Evolutionary conservation across 2,888 invertebrate species (phyloP), one percentile per base, ranked within the genome.

Genomic region (Piscicola geometra): DNA sequence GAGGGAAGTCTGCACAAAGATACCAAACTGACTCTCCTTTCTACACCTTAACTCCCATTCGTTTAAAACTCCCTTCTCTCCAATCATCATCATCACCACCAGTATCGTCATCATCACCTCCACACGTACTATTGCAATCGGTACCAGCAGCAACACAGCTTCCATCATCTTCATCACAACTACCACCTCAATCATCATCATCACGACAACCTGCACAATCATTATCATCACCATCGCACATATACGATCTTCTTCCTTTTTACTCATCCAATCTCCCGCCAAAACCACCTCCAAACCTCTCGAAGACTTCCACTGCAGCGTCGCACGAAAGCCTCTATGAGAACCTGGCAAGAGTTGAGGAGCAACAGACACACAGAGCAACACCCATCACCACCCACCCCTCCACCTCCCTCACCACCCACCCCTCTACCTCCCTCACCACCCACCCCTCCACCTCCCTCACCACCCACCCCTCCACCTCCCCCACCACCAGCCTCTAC

Each of bases 221-320:
- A 56, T 3, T n/a, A 5, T 56, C 60, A 56, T 25, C 60, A 25
- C n/a, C 60, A 25, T 18, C 21, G 9, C 60, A 56, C n/a, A 18
- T 56, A 18, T 56, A 56, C n/a, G 60, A 56, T 56, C 25, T 56
- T 56, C 25, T 56, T 25, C 60, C 60, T 25, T 56, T 56, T 21
- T 21, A 25, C n/a, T 56, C 60, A 5, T 56, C 60, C 9, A 5
- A 15, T 5, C 21, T 56, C 21, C 21, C n/a, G 9, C n/a, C 60
- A 3, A 18, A 56, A 56, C 60, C n/a, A 3, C 21, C 25, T 18
- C 9, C 21, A 56, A 18, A 25, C n/a, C 12, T 21, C 5, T 15
- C 21, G 5, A 5, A 25, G n/a, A 56, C 25, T 56, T n/a, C 21
- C 60, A 56, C 9, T 9, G 3, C 21, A 56, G 60, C 25, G 60